A percentile compares a stretch with the other conserved stretches of the same genome.
phyloP scores from a whole-genome alignment of 2,888 invertebrate species.

The Drosophila anomelani region DNA sequence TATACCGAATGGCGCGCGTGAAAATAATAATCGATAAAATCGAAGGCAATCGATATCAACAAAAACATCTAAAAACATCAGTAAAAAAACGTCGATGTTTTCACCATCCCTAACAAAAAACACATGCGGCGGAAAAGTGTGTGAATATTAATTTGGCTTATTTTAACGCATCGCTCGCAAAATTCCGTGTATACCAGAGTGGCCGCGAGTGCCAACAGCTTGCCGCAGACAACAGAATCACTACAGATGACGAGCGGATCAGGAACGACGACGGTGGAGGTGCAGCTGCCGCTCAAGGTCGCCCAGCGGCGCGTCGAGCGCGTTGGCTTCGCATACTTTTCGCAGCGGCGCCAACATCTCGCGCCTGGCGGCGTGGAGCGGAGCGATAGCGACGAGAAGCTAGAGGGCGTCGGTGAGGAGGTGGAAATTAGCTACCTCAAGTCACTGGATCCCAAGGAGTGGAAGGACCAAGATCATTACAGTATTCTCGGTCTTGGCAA shows the following conservation, averaged over 20 bases:
- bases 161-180: constrained; percentile 21
- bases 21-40: too few species aligned
- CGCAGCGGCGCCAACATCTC: constrained; percentile 74
- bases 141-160: constrained; percentile 17
- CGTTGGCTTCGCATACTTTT: constrained; percentile 76
- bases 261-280: constrained; percentile 46
- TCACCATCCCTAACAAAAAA: background rate
- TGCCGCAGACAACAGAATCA: constrained; percentile 15
- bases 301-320: constrained; percentile 68
- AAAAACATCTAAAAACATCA: too few species aligned
- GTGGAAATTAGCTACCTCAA: constrained; percentile 93
- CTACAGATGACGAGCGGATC: constrained; percentile 26
- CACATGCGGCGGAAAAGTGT: constrained; percentile 36
- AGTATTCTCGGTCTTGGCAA: constrained; percentile 95
- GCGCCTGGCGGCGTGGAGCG: constrained; percentile 72
- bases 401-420: constrained; percentile 86
- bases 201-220: constrained; percentile 25
- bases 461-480: constrained; percentile 99
- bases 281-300: constrained; percentile 61
- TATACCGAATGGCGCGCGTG: too few species aligned
- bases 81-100: too few species aligned
- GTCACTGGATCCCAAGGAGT: constrained; percentile 96
- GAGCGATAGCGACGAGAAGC: constrained; percentile 78
- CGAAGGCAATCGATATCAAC: too few species aligned
- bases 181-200: constrained; percentile 29